Percentiles rank a stretch among this genome's conserved stretches.
phyloP scores from a whole-genome alignment of 2,888 invertebrate genomes.

The Listrodromus nycthemerus region DNA sequence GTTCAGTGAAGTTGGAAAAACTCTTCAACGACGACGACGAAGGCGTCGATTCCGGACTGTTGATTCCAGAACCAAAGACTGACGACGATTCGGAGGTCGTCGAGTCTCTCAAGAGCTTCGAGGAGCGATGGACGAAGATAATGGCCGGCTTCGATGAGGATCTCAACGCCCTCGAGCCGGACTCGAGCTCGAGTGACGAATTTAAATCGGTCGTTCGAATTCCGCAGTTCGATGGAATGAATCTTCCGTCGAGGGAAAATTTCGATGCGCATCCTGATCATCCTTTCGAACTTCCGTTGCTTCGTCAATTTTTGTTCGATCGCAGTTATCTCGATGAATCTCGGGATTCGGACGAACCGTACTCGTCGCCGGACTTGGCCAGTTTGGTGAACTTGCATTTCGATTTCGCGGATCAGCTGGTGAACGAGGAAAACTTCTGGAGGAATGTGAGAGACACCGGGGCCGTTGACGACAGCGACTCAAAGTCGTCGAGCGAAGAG shows the following conservation, averaged over 20 bases:
- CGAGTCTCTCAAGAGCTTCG: background rate
- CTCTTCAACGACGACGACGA: background rate
- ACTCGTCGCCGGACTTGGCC: background rate
- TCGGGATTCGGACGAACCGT: background rate
- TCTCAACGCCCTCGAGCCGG: background rate
- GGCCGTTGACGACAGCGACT: background rate
- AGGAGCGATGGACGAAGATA: background rate
- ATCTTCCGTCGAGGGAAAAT: background rate
- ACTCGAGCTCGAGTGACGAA: background rate
- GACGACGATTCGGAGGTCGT: background rate
- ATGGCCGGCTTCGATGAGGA: background rate
- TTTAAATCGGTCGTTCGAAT: background rate
- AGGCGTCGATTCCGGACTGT: background rate
- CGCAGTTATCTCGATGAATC: background rate
- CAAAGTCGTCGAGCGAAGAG: slow-evolving; percentile 50
- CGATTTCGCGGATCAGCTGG: background rate
- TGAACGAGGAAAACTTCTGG: too few species aligned
- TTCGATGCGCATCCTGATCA: background rate
- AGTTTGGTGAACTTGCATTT: background rate
- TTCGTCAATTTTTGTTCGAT: background rate
- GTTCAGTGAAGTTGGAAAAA: background rate
- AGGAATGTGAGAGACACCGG: background rate
- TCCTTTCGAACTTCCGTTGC: background rate
- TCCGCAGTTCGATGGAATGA: background rate
- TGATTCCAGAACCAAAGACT: background rate